Conservation (phyloP, 1,140 invertebrate species). For the Heliconius hewitsoni region DNA sequence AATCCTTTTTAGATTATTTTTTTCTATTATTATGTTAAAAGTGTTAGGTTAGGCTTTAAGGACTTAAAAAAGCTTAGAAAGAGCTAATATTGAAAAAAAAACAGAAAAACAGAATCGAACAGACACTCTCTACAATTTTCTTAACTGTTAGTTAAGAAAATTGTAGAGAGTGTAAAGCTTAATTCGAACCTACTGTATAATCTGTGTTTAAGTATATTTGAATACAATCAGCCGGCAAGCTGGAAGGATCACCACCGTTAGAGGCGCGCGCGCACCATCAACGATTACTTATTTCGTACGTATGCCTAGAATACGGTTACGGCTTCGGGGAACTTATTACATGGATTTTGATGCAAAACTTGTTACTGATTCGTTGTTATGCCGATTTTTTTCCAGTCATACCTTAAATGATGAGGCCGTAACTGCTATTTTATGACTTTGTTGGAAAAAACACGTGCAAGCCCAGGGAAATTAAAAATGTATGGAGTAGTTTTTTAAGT, state of each 20-base stretch:
- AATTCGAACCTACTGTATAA: slow-evolving; percentile 26
- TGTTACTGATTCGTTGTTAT: slow-evolving; percentile 52
- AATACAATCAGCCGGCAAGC: slow-evolving; percentile 61
- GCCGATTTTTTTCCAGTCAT: slow-evolving; percentile 31
- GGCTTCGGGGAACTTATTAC: slow-evolving; percentile 51
- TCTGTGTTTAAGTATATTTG: slow-evolving; percentile 57
- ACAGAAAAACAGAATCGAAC: too few relatives aligned
- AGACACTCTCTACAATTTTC: too few relatives aligned
- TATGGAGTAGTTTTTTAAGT: not conserved
- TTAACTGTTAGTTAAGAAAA: too few relatives aligned
- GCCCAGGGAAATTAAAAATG: not conserved
- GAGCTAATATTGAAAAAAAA: too few relatives aligned
- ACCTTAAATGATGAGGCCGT: not conserved
- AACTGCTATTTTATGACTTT: not conserved
- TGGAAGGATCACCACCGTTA: slow-evolving; percentile 52
- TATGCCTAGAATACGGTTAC: slow-evolving; percentile 54
- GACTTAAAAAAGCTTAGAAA: too few relatives aligned
- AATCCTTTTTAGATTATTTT: too few relatives aligned
- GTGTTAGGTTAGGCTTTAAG: too few relatives aligned
- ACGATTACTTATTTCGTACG: slow-evolving; percentile 50
- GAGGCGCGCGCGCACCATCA: slow-evolving; percentile 54
- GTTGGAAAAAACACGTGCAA: not conserved
- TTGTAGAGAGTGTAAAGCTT: not conserved
- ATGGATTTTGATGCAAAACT: slow-evolving; percentile 46
- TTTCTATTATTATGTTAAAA: too few relatives aligned